phyloP scores from a whole-genome alignment of 2,113 vertebrate genomes.

The Hippocampus mohnikei region DNA sequence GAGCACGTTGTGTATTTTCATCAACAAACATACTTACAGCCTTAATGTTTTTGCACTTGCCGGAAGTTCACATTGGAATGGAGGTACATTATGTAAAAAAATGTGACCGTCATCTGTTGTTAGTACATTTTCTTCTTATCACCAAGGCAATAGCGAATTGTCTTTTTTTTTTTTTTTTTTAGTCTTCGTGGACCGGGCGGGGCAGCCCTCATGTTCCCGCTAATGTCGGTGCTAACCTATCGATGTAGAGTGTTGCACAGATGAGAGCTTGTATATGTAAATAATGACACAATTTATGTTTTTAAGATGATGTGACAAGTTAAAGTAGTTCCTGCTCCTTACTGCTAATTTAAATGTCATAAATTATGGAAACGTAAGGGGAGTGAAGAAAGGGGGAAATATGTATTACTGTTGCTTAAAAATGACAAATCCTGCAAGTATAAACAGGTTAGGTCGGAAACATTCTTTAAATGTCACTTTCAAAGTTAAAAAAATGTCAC shows the following conservation, averaged over 20 bases:
- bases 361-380: background rate
- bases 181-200: background rate
- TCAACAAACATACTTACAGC: background rate
- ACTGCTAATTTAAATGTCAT: background rate
- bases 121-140: too few relatives aligned
- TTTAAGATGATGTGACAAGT: too few relatives aligned
- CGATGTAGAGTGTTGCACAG: too few relatives aligned
- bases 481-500: background rate
- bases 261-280: background rate
- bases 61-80: background rate
- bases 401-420: background rate
- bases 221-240: too few relatives aligned
- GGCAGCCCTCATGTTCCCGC: background rate
- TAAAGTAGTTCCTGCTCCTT: background rate
- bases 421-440: background rate
- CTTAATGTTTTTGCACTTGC: background rate
- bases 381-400: background rate
- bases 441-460: background rate
- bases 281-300: too few relatives aligned
- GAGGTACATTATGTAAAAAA: too few relatives aligned
- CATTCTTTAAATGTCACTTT: background rate
- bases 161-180: background rate
- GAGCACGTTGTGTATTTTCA: background rate
- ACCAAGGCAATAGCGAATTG: background rate
- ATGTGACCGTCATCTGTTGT: too few relatives aligned